Percentiles rank a stretch among this genome's conserved stretches.
These are phyloP conservation scores for Hydrolagus colliei DNA, from an alignment of 2,797 vertebrate species.

Conservation along the genomic window DNA sequence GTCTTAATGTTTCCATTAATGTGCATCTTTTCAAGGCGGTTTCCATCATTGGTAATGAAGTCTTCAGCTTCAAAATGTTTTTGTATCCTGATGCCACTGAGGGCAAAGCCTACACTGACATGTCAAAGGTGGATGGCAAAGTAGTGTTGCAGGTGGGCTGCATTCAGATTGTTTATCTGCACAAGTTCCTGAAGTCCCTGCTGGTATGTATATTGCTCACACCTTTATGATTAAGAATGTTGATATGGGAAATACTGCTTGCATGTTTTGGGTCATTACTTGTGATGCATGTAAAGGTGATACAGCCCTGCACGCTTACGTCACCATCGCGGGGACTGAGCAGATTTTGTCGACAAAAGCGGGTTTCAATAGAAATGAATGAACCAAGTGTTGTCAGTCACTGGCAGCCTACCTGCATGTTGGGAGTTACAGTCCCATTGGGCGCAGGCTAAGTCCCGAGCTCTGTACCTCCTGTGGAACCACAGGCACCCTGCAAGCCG, in stretches of 20 bases:
- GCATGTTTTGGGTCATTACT: background rate
- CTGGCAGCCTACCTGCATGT: no score
- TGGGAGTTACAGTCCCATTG: no score
- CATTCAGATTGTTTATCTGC: slow-evolving; percentile 85
- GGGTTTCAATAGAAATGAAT: no score
- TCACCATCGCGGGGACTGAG: no score
- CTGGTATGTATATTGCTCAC: slow-evolving; percentile 64
- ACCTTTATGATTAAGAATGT: background rate
- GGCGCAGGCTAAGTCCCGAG: no score
- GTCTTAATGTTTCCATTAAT: slow-evolving; percentile 25
- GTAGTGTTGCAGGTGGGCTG: slow-evolving; percentile 85
- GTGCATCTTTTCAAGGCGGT: slow-evolving; percentile 63
- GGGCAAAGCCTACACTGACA: slow-evolving; percentile 71
- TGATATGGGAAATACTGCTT: background rate
- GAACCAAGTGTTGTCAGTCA: no score
- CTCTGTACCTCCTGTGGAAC: no score
- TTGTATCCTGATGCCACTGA: slow-evolving; percentile 80
- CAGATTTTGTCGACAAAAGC: no score
- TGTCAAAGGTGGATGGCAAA: slow-evolving; percentile 75
- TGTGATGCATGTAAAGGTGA: no score
- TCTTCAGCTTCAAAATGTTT: slow-evolving; percentile 79
- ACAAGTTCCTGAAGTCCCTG: slow-evolving; percentile 83
- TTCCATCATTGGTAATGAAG: slow-evolving; percentile 87
- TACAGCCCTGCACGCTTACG: no score
- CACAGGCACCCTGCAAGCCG: no score